Evolutionary conservation across 1,140 invertebrate genomes (phyloP), one percentile per base, ranked within the genome.

Genomic region (Penaeus japonicus): DNA sequence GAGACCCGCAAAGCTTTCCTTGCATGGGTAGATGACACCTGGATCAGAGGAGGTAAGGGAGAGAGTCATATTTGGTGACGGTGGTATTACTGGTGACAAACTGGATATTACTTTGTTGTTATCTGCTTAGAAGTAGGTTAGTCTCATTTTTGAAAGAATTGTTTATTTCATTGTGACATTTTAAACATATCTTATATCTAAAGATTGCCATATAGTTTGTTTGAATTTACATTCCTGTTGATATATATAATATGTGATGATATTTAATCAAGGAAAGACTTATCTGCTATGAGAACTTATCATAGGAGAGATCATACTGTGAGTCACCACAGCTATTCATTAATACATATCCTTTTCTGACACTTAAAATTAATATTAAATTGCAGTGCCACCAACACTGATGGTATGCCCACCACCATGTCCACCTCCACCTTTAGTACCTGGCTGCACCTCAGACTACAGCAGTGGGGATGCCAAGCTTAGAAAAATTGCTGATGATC

Each of bases 401-500:
- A 85, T 89, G 77, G 79, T 85, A 55, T 89, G 83, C 39, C 89
- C 82, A 27, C 77, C 82, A 35, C 83, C 83, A n/a, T 59, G 53
- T 32, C 84, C 84, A 65, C 89, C 83, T 12, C 83, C 84, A 24
- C 83, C 59, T 20, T 89, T 84, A 78, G 84, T 78, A 80, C 53
- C 39, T 22, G 39, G 62, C 47, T 87, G 80, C 17, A 84, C 82
- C 75, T 24, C 89, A 79, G 90, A 91, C 54, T 30, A 90, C 18
- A 87, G 91, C 59, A 90, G 62, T n/a, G 86, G 92, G 18, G 92
- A 93, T 90, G 91, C 91, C 15, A 89, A 92, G 73, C 91, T 95
- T 47, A 92, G 92, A 89, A 92, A 92, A 54, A 94, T 95, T 89
- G 93, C 92, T 2, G 91, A 93, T 59, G 93, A 94, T 59, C 92